A percentile compares a stretch with the other conserved stretches of the same genome.
Conservation (phyloP, 1,140 invertebrate species). For the Monochamus saltuarius region DNA sequence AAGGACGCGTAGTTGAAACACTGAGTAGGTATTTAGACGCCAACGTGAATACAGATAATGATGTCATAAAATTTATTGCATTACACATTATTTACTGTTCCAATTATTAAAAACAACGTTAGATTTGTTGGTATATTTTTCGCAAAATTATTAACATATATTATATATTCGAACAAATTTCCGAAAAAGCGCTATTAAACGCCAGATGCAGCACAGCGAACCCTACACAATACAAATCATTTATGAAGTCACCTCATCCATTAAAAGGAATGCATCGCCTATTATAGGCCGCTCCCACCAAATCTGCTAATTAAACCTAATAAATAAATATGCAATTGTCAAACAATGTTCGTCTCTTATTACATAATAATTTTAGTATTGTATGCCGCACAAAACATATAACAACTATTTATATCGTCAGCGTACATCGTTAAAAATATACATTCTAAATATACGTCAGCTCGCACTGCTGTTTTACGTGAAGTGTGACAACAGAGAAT, state of each 20-base stretch:
- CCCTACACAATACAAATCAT: background rate
- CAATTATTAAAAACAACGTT: no score
- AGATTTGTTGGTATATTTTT: no score
- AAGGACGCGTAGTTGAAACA: no score
- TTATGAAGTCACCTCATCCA: background rate
- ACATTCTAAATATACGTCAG: constrained; percentile 40
- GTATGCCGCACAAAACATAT: constrained; percentile 9
- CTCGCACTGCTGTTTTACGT: constrained; percentile 16
- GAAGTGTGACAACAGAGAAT: background rate
- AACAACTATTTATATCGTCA: constrained; percentile 38
- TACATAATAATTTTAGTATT: constrained; percentile 27
- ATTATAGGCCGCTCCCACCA: constrained; percentile 20
- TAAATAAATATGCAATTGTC: constrained; percentile 17
- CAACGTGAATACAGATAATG: no score
- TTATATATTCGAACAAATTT: no score
- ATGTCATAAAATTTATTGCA: no score
- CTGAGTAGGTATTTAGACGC: no score
- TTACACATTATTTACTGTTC: no score
- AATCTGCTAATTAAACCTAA: constrained; percentile 27
- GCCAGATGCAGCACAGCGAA: background rate
- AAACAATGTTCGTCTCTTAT: constrained; percentile 20
- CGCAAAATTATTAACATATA: no score
- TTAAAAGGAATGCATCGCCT: constrained; percentile 1
- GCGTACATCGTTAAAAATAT: constrained; percentile 39
- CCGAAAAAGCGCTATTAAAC: background rate